Conservation (phyloP, 2,113 vertebrate species). For the Embiotoca jacksoni region DNA sequence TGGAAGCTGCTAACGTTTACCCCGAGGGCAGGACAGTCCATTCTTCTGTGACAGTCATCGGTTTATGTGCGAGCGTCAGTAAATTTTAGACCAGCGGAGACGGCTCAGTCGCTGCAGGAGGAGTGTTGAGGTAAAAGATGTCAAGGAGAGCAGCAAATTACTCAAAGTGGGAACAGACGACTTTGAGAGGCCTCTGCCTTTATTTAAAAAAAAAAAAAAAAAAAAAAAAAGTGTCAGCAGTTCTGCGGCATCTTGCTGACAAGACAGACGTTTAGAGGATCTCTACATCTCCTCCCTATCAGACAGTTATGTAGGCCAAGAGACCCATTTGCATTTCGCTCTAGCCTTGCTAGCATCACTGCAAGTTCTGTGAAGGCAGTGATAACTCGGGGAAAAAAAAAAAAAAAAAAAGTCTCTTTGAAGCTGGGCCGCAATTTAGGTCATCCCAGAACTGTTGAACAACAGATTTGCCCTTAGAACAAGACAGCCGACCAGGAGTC, state of each 20-base stretch:
- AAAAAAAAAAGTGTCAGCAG: constrained; percentile 56
- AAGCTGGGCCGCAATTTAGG: constrained; percentile 75
- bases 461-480: constrained; percentile 40
- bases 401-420: constrained; percentile 57
- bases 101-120: constrained; percentile 23
- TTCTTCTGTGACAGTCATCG: constrained; percentile 14
- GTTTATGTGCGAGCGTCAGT: constrained; percentile 30
- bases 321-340: constrained; percentile 79
- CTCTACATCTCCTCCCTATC: constrained; percentile 64
- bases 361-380: constrained; percentile 62
- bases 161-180: constrained; percentile 34
- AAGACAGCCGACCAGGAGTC: too few relatives aligned
- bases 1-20: constrained; percentile 28
- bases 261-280: constrained; percentile 70
- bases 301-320: constrained; percentile 77
- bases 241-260: constrained; percentile 66
- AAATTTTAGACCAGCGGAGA: constrained; percentile 17
- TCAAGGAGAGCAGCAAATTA: constrained; percentile 36
- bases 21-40: constrained; percentile 18
- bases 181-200: constrained; percentile 37
- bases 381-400: constrained; percentile 34
- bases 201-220: constrained; percentile 22
- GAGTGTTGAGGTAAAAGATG: constrained; percentile 14
- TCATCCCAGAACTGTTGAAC: constrained; percentile 67
- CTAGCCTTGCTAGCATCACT: constrained; percentile 45